These are phyloP conservation scores for Pterocles gutturalis DNA, from an alignment of 2,113 vertebrate genomes.

Conservation along the genomic window DNA sequence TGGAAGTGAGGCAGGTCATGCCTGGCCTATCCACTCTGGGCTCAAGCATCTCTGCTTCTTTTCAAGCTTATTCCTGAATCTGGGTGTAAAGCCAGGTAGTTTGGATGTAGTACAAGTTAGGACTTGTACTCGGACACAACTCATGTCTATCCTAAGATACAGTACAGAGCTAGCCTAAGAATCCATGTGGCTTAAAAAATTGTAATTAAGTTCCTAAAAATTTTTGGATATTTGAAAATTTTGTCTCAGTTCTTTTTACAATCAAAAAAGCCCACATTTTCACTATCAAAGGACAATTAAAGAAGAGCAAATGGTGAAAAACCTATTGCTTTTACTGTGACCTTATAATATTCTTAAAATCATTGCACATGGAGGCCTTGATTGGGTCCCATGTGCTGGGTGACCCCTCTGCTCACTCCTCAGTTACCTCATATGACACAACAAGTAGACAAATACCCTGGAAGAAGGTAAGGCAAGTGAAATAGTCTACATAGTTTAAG, in stretches of 20 bases:
- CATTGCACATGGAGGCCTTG: neutral
- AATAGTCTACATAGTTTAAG: neutral
- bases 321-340: neutral
- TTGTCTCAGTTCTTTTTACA: neutral
- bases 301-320: neutral
- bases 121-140: neutral
- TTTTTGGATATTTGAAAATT: neutral
- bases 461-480: neutral
- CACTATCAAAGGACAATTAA: neutral
- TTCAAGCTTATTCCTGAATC: neutral
- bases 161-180: neutral
- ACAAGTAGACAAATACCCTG: neutral
- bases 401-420: neutral
- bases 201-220: neutral
- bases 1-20: neutral
- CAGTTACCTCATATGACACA: neutral
- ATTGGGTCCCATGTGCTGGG: neutral
- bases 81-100: neutral
- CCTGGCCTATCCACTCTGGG: neutral
- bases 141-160: neutral
- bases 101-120: neutral
- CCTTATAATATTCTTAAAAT: neutral
- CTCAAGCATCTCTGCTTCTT: neutral
- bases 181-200: neutral
- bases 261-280: rapidly evolving